Percentiles rank a stretch among this genome's conserved stretches.
Evolutionary conservation across 2,888 invertebrate genomes (phyloP).

Genomic region (Acronicta leporina): DNA sequence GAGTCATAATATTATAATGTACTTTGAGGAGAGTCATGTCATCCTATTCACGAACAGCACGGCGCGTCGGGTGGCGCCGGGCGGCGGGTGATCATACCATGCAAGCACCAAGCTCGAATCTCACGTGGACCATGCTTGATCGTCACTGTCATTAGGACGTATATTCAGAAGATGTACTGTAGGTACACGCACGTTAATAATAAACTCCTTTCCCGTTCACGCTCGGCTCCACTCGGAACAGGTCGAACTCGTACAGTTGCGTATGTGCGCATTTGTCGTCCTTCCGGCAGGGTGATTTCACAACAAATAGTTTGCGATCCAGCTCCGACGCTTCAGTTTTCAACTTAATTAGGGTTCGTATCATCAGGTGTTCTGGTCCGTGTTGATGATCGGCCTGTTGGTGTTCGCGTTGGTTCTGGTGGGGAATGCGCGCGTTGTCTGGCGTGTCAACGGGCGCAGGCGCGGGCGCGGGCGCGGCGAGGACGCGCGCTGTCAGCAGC

Average conservation of each 20-base stretch:
- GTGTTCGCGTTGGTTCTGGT: not conserved
- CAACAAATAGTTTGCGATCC: conserved; percentile 49
- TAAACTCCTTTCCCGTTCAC: conserved; percentile 29
- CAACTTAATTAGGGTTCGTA: conserved; percentile 8
- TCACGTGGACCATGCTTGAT: not conserved
- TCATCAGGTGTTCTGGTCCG: not conserved
- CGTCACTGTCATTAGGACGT: not conserved
- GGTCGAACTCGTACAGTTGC: conserved; percentile 58
- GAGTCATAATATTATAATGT: too few species aligned
- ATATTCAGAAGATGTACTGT: too few species aligned
- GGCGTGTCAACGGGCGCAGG: not conserved
- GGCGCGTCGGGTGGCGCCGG: too few species aligned
- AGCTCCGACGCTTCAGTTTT: conserved; percentile 15
- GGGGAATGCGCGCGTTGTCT: not conserved
- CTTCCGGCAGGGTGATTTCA: conserved; percentile 46
- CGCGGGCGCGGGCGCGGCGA: conserved; percentile 21
- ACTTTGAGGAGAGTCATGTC: too few species aligned
- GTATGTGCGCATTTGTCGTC: conserved; percentile 34
- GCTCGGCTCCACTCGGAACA: conserved; percentile 41
- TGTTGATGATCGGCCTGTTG: not conserved
- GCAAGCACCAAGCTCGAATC: not conserved
- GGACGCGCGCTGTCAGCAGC: conserved; percentile 27
- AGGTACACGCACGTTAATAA: conserved; percentile 28
- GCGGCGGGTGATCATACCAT: too few species aligned
- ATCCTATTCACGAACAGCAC: not conserved